Evolutionary conservation across 1,140 invertebrate genomes (phyloP).

Genomic region (Tetramorium alpestre): DNA sequence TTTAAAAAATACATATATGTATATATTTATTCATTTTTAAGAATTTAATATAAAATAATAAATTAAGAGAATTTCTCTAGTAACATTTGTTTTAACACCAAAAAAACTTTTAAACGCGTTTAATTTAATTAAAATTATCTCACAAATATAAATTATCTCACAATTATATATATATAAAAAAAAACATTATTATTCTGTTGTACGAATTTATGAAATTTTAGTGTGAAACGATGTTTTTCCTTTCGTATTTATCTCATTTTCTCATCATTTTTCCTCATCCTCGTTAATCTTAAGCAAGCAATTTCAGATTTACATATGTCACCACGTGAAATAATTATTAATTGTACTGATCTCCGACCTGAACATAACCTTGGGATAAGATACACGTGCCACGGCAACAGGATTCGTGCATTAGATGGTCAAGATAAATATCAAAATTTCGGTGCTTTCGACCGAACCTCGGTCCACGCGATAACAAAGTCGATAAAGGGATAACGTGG

Average conservation of each 20-base stretch:
- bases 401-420: slow-evolving; percentile 42
- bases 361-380: neutral
- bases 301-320: neutral
- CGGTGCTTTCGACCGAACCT: neutral
- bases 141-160: neutral
- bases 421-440: slow-evolving; percentile 52
- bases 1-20: too few relatives aligned
- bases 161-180: neutral
- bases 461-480: slow-evolving; percentile 1
- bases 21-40: too few relatives aligned
- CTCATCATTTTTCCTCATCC: too few relatives aligned
- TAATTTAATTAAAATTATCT: neutral
- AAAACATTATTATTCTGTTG: neutral
- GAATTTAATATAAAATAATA: too few relatives aligned
- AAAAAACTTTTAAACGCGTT: neutral
- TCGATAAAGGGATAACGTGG: slow-evolving; percentile 45
- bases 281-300: neutral
- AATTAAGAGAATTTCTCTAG: neutral
- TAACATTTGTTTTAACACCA: neutral
- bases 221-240: neutral
- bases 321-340: slow-evolving; percentile 20
- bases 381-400: slow-evolving; percentile 20
- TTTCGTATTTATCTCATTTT: neutral
- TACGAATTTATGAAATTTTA: neutral
- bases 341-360: neutral